phyloP scores from a whole-genome alignment of 2,888 invertebrate genomes.

The Psococerastis gibbosa region DNA sequence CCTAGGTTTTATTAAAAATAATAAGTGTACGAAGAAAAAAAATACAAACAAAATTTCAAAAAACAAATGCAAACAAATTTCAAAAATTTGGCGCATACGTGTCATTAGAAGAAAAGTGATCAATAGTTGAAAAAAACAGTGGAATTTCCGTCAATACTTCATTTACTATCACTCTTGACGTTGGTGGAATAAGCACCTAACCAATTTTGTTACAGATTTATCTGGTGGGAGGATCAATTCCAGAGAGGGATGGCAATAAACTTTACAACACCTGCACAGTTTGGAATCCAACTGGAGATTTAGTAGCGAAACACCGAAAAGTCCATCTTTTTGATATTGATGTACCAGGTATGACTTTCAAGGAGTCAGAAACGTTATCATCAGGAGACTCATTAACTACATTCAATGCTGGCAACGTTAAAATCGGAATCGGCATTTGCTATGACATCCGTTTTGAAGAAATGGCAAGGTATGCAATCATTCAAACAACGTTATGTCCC shows the following conservation, averaged over 20 bases:
- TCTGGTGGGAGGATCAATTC: conserved; percentile 79
- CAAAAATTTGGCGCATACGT: no score
- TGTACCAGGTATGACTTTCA: conserved; percentile 81
- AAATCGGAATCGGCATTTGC: conserved; percentile 83
- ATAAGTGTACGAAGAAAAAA: no score
- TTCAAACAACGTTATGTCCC: no score
- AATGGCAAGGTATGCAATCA: conserved; percentile 53
- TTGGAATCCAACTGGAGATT: conserved; percentile 56
- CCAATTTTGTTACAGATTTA: conserved; percentile 41
- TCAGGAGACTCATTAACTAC: conserved; percentile 55
- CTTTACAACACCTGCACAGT: conserved; percentile 79
- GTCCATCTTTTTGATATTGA: conserved; percentile 94
- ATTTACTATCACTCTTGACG: no score
- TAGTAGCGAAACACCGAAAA: conserved; percentile 71
- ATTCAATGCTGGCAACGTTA: conserved; percentile 48
- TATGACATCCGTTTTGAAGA: conserved; percentile 88
- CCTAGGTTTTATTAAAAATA: no score
- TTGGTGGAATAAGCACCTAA: no score
- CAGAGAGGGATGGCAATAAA: conserved; percentile 48
- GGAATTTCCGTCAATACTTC: no score
- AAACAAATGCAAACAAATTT: no score
- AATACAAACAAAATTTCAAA: no score
- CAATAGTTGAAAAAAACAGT: no score
- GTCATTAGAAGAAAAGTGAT: no score
- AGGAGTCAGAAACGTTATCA: conserved; percentile 69